Evolutionary conservation across 2,113 vertebrate species (phyloP).

Genomic region (Pterocles gutturalis): DNA sequence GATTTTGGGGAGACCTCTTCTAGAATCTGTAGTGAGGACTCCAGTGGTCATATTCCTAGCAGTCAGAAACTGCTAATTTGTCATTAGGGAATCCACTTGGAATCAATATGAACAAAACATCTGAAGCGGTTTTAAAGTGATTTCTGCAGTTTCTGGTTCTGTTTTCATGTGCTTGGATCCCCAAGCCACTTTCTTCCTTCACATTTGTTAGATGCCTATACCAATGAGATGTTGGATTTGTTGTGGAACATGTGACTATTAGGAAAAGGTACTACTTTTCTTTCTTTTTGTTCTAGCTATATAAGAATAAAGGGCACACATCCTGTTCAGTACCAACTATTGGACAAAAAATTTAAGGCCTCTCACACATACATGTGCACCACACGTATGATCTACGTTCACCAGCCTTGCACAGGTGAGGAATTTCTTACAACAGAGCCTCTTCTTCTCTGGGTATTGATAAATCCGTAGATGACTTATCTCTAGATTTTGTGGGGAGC

Average conservation of each 20-base stretch:
- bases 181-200: neutral
- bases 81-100: neutral
- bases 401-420: neutral
- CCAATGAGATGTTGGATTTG: neutral
- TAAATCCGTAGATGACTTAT: neutral
- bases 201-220: neutral
- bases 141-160: neutral
- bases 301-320: neutral
- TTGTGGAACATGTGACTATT: neutral
- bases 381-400: neutral
- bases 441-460: neutral
- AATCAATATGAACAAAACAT: neutral
- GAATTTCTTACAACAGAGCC: neutral
- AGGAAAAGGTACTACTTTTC: neutral
- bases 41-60: neutral
- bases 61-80: neutral
- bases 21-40: neutral
- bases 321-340: neutral
- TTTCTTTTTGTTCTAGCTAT: neutral
- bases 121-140: neutral
- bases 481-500: neutral
- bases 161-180: neutral
- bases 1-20: neutral
- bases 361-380: neutral
- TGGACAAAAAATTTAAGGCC: neutral